Evolutionary conservation across 2,888 invertebrate genomes (phyloP).

Genomic region (Gerris lacustris): DNA sequence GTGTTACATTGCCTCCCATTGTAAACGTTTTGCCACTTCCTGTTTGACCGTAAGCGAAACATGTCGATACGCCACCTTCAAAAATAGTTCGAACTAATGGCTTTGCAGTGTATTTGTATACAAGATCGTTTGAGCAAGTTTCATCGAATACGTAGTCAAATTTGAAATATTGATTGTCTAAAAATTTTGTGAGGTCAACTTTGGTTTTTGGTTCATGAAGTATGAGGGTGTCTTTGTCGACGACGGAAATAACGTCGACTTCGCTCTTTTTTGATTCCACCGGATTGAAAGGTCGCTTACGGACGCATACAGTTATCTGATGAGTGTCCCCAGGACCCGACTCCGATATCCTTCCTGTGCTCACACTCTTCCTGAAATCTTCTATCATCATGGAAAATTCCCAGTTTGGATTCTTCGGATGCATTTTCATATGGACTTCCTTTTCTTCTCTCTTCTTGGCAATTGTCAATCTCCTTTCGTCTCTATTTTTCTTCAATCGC

Average conservation of each 20-base stretch:
- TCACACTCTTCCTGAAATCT: slow-evolving; percentile 72
- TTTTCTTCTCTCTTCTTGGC: slow-evolving; percentile 47
- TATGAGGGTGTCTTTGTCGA: slow-evolving; percentile 81
- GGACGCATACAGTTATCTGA: slow-evolving; percentile 94
- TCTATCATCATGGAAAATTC: slow-evolving; percentile 38
- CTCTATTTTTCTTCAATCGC: slow-evolving; percentile 41
- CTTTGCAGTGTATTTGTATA: slow-evolving; percentile 97
- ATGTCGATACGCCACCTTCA: slow-evolving; percentile 98
- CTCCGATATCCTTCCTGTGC: slow-evolving; percentile 74
- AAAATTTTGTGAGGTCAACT: slow-evolving; percentile 95
- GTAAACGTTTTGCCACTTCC: slow-evolving; percentile 95
- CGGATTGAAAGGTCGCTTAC: slow-evolving; percentile 91
- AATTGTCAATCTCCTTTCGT: slow-evolving; percentile 45
- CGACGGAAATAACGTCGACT: slow-evolving; percentile 94
- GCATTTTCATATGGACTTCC: slow-evolving; percentile 39
- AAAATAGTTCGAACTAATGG: slow-evolving; percentile 95
- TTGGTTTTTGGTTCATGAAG: slow-evolving; percentile 89
- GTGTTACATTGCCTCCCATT: slow-evolving; percentile 95
- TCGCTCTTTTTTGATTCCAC: slow-evolving; percentile 77
- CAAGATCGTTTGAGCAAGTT: slow-evolving; percentile 83
- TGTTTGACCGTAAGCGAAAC: slow-evolving; percentile 99
- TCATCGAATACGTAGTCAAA: slow-evolving; percentile 99
- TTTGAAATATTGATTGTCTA: slow-evolving; percentile 95
- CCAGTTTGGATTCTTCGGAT: slow-evolving; percentile 31
- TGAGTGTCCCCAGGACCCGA: slow-evolving; percentile 82